phyloP scores from a whole-genome alignment of 2,888 invertebrate species.

The Apoda limacodes region DNA sequence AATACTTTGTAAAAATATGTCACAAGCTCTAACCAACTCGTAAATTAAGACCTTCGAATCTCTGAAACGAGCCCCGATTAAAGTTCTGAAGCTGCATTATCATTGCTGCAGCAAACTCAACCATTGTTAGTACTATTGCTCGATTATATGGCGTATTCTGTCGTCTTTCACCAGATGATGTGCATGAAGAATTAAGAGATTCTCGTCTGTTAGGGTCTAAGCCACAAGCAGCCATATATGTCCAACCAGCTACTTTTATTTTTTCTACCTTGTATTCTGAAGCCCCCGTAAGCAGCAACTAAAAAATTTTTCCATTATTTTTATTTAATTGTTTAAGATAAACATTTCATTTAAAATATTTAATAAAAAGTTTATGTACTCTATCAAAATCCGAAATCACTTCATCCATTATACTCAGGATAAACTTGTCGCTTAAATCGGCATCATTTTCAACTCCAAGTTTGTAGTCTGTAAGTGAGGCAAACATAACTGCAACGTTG shows the following conservation, averaged over 20 bases:
- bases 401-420: slow-evolving; percentile 84
- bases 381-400: slow-evolving; percentile 95
- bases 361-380: slow-evolving; percentile 55
- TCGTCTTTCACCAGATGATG: slow-evolving; percentile 26
- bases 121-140: slow-evolving; percentile 57
- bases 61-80: slow-evolving; percentile 71
- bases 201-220: slow-evolving; percentile 79
- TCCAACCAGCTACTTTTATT: slow-evolving; percentile 96
- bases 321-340: neutral
- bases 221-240: slow-evolving; percentile 98
- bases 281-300: slow-evolving; percentile 74
- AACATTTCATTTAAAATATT: slow-evolving; percentile 2
- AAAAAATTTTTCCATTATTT: slow-evolving; percentile 24
- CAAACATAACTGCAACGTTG: slow-evolving; percentile 96
- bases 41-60: slow-evolving; percentile 73
- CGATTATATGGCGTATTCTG: slow-evolving; percentile 47
- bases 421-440: slow-evolving; percentile 73
- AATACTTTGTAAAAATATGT: slow-evolving; percentile 1
- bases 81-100: slow-evolving; percentile 65
- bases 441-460: slow-evolving; percentile 74
- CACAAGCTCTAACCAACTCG: slow-evolving; percentile 75
- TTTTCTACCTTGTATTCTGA: slow-evolving; percentile 86
- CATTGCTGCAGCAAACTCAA: slow-evolving; percentile 62
- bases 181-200: slow-evolving; percentile 56
- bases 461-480: slow-evolving; percentile 88